phyloP scores from a whole-genome alignment of 1,140 invertebrate genomes.

The Zaprionus davidi region DNA sequence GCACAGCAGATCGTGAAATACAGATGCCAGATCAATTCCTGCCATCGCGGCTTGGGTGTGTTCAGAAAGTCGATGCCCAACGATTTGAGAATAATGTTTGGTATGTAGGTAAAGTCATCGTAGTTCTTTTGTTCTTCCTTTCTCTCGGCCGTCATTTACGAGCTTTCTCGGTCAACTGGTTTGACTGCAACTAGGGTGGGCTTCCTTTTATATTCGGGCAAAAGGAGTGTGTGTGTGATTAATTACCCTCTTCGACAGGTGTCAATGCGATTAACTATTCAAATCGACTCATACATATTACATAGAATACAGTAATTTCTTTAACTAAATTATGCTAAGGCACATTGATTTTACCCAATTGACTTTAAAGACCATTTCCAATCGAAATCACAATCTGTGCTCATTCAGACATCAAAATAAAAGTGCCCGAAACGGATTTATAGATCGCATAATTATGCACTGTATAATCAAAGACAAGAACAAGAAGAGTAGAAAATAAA shows the following conservation, averaged over 20 bases:
- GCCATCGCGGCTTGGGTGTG: conserved; percentile 33
- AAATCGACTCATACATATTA: neutral
- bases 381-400: neutral
- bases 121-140: conserved; percentile 21
- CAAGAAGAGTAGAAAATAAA: neutral
- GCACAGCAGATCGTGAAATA: conserved; percentile 32
- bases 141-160: conserved; percentile 18
- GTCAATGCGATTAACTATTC: conserved; percentile 18
- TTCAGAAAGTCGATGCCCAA: conserved; percentile 58
- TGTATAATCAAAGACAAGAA: conserved; percentile 59
- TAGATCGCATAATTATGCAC: conserved; percentile 43
- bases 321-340: neutral
- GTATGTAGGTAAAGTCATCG: conserved; percentile 56
- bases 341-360: neutral
- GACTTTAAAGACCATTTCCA: neutral
- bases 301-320: neutral
- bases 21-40: conserved; percentile 6
- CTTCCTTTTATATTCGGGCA: conserved; percentile 35
- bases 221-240: conserved; percentile 2
- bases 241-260: conserved; percentile 2
- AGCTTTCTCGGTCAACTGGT: conserved; percentile 4
- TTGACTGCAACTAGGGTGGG: neutral
- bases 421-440: conserved; percentile 24
- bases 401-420: conserved; percentile 27
- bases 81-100: conserved; percentile 45